Evolutionary conservation across 2,113 vertebrate species (phyloP).

Genomic region (Seriola dumerili): DNA sequence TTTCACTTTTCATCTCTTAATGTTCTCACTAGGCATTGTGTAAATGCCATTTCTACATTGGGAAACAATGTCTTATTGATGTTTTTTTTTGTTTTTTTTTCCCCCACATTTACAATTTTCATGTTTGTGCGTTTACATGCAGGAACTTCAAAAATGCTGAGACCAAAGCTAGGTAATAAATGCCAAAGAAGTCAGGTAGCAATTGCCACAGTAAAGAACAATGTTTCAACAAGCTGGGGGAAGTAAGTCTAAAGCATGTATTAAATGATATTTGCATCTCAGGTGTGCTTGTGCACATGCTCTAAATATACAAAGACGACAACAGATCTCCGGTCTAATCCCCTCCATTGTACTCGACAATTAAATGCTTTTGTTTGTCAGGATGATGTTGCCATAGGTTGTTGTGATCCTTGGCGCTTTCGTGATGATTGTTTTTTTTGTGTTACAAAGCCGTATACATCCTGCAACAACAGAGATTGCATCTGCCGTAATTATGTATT

Average conservation of each 20-base stretch:
- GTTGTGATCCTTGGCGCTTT: background rate
- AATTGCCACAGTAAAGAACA: no score
- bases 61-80: background rate
- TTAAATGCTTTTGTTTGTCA: background rate
- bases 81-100: background rate
- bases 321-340: background rate
- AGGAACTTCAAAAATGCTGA: background rate
- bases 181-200: slow-evolving; percentile 1
- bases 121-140: background rate
- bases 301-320: background rate
- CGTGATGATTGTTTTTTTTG: background rate
- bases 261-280: background rate
- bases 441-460: background rate
- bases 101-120: background rate
- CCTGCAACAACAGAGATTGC: slow-evolving; percentile 7
- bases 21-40: slow-evolving; percentile 10
- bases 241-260: background rate
- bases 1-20: slow-evolving; percentile 34
- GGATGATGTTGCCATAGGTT: background rate
- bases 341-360: background rate
- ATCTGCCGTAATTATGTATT: slow-evolving; percentile 3
- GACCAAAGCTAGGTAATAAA: background rate
- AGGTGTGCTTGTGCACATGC: background rate
- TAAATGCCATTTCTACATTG: background rate
- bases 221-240: background rate